Conservation (phyloP, 2,888 invertebrate species). For the Diarsia mendica region DNA sequence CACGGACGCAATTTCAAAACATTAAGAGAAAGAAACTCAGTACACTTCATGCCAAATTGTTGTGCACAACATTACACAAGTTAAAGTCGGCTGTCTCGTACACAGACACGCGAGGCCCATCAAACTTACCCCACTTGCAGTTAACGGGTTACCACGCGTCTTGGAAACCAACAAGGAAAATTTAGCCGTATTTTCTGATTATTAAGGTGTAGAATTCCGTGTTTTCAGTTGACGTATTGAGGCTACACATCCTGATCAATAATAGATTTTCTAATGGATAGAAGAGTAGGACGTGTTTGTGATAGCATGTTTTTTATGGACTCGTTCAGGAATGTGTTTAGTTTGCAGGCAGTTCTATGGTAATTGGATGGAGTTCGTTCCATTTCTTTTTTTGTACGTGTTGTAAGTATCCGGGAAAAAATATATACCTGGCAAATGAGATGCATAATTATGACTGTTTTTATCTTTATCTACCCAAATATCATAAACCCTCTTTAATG, state of each 20-base stretch:
- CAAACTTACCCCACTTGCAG: conserved; percentile 71
- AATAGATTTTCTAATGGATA: conserved; percentile 65
- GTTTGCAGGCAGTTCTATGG: conserved; percentile 15
- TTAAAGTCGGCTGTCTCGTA: conserved; percentile 69
- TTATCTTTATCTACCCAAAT: no score
- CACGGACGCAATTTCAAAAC: conserved; percentile 26
- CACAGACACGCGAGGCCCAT: conserved; percentile 72
- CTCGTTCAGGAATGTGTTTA: conserved; percentile 28
- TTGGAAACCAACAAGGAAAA: conserved; percentile 5
- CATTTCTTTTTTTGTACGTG: neutral
- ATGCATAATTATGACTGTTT: no score
- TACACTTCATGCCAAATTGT: conserved; percentile 59
- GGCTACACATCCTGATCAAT: conserved; percentile 65
- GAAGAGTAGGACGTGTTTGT: conserved; percentile 54
- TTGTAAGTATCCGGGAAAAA: no score
- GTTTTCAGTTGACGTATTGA: conserved; percentile 40
- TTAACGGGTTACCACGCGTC: conserved; percentile 66
- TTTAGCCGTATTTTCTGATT: rapidly evolving
- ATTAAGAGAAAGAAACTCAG: conserved; percentile 33
- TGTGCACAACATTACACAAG: conserved; percentile 56
- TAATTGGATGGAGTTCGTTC: conserved; percentile 10
- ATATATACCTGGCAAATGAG: no score
- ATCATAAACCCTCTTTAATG: no score
- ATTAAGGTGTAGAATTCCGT: conserved; percentile 5
- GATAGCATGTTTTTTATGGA: conserved; percentile 43